Conservation (phyloP, 2,113 vertebrate genomes). For the Pao palembangensis region DNA sequence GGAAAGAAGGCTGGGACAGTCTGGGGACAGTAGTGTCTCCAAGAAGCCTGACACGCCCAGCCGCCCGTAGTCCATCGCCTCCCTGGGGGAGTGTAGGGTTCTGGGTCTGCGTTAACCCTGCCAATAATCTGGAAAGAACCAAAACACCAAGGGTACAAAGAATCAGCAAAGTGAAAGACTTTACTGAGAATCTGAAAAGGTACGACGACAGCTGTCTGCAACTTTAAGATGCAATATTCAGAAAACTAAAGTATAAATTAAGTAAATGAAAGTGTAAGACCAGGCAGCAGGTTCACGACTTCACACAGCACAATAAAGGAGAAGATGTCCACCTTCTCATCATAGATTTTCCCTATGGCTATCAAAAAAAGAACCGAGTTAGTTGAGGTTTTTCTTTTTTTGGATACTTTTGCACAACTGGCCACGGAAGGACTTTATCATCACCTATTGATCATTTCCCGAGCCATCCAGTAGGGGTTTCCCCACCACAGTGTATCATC, state of each 20-base stretch:
- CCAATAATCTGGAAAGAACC: constrained; percentile 84
- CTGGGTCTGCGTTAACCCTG: constrained; percentile 92
- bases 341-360: constrained; percentile 90
- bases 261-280: too few relatives aligned
- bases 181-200: too few relatives aligned
- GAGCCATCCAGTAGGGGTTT: constrained; percentile 99
- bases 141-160: background rate
- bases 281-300: constrained; percentile 58
- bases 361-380: background rate
- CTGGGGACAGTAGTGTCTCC: constrained; percentile 85
- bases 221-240: too few relatives aligned
- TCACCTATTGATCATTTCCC: too few relatives aligned
- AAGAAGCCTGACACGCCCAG: constrained; percentile 91
- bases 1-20: constrained; percentile 93
- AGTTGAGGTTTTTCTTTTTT: background rate
- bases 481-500: constrained; percentile 98
- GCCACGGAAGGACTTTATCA: background rate
- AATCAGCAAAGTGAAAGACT: constrained; percentile 11
- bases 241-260: too few relatives aligned
- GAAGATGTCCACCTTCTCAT: constrained; percentile 97
- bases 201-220: too few relatives aligned
- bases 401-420: background rate
- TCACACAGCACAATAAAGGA: constrained; percentile 97
- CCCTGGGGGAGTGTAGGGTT: constrained; percentile 94
- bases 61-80: constrained; percentile 90